A percentile compares a stretch with the other conserved stretches of the same genome.
phyloP scores from a whole-genome alignment of 2,797 vertebrate genomes.

The Coranthus polyacanthus region DNA sequence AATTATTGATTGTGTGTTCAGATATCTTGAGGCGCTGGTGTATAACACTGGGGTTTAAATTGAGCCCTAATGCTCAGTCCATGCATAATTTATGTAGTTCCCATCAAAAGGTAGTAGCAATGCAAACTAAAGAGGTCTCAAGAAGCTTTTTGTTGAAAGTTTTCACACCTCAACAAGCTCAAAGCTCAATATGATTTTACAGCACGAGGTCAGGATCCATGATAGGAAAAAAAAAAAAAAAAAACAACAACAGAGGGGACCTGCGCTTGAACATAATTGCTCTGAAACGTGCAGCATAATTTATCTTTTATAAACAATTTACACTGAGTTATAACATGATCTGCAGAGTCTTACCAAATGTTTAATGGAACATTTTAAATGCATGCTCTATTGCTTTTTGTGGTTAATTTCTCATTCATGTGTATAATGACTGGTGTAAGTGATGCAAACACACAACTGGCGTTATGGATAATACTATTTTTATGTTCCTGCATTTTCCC shows the following conservation, averaged over 20 bases:
- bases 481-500: slow-evolving; percentile 42
- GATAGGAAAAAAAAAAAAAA: slow-evolving; percentile 20
- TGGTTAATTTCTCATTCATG: slow-evolving; percentile 68
- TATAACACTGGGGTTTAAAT: slow-evolving; percentile 85
- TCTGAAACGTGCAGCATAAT: slow-evolving; percentile 25
- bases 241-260: slow-evolving; percentile 26
- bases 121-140: slow-evolving; percentile 79
- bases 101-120: slow-evolving; percentile 84
- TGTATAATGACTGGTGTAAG: slow-evolving; percentile 55
- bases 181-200: slow-evolving; percentile 66
- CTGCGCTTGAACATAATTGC: slow-evolving; percentile 8
- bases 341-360: slow-evolving; percentile 30
- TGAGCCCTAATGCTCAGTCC: slow-evolving; percentile 79
- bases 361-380: slow-evolving; percentile 63
- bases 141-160: slow-evolving; percentile 83
- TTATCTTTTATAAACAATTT: slow-evolving; percentile 43
- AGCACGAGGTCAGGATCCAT: slow-evolving; percentile 63
- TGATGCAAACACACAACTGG: slow-evolving; percentile 41
- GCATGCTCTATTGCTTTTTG: slow-evolving; percentile 49
- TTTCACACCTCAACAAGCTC: slow-evolving; percentile 82
- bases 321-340: slow-evolving; percentile 32
- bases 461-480: slow-evolving; percentile 56
- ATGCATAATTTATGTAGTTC: slow-evolving; percentile 86
- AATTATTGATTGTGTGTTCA: slow-evolving; percentile 87
- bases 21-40: slow-evolving; percentile 85